Percentiles rank a stretch among this genome's conserved stretches.
phyloP scores from a whole-genome alignment of 2,113 vertebrate genomes.

The Phylloscopus trochiloides region DNA sequence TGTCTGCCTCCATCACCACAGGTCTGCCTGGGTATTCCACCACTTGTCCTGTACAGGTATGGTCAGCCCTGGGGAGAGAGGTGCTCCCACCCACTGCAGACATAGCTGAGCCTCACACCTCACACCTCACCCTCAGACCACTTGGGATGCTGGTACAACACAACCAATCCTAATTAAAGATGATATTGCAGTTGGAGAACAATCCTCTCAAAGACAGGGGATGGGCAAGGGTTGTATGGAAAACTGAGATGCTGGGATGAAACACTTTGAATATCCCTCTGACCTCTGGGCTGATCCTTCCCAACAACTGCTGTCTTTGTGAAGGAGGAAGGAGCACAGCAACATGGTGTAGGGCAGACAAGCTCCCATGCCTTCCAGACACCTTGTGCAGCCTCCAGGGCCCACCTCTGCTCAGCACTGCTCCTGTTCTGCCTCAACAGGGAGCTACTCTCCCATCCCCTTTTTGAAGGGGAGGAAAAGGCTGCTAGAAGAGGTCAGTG shows the following conservation, averaged over 20 bases:
- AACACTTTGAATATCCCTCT: background rate
- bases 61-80: background rate
- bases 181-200: background rate
- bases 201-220: background rate
- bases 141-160: background rate
- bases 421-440: background rate
- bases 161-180: background rate
- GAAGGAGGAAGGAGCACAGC: background rate
- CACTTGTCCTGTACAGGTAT: background rate
- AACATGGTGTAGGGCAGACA: background rate
- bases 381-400: accelerated
- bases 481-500: background rate
- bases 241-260: background rate
- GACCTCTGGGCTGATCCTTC: background rate
- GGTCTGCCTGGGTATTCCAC: background rate
- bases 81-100: background rate
- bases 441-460: background rate
- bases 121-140: background rate
- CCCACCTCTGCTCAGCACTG: background rate
- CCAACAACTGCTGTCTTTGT: background rate
- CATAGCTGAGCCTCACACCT: background rate
- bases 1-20: background rate
- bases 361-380: background rate
- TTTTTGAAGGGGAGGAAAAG: background rate
- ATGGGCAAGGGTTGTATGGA: background rate